Evolutionary conservation across 1,140 invertebrate genomes (phyloP).

Genomic region (Teleogryllus occipitalis): DNA sequence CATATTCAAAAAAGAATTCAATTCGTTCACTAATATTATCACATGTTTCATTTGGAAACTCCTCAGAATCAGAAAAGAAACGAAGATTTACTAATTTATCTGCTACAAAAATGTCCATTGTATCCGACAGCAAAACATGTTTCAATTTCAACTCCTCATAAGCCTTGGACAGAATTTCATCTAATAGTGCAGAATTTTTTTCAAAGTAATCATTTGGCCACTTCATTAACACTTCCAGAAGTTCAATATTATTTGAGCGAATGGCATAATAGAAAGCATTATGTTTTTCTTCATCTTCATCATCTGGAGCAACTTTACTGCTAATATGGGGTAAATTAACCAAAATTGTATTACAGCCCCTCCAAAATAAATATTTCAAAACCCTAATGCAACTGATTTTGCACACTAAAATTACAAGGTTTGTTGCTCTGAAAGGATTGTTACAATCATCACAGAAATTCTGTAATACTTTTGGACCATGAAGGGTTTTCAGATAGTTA

Average conservation of each 20-base stretch:
- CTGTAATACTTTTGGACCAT: not conserved
- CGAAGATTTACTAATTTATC: slow-evolving; percentile 19
- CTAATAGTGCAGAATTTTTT: slow-evolving; percentile 12
- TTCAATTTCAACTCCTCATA: slow-evolving; percentile 22
- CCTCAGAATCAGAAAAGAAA: not conserved
- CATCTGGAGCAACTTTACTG: not conserved
- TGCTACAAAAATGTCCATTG: slow-evolving; percentile 20
- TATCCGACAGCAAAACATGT: slow-evolving; percentile 16
- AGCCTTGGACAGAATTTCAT: slow-evolving; percentile 14
- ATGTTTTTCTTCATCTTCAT: slow-evolving; percentile 13
- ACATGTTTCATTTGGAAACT: not conserved
- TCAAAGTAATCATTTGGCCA: slow-evolving; percentile 20
- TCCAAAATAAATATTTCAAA: not conserved
- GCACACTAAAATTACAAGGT: not conserved
- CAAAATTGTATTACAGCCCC: not conserved
- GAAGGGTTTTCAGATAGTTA: not conserved
- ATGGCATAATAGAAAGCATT: slow-evolving; percentile 23
- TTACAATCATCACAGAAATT: not conserved
- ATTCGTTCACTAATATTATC: not conserved
- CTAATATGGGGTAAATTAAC: not conserved
- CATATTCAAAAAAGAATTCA: slow-evolving; percentile 13
- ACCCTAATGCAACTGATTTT: not conserved
- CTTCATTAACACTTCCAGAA: slow-evolving; percentile 19
- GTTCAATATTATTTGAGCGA: slow-evolving; percentile 14
- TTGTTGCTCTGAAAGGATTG: not conserved